Percentiles rank a stretch among this genome's conserved stretches.
These are phyloP conservation scores for Philotrypesis tridentata DNA, from an alignment of 1,140 invertebrate genomes.

Conservation along the genomic window DNA sequence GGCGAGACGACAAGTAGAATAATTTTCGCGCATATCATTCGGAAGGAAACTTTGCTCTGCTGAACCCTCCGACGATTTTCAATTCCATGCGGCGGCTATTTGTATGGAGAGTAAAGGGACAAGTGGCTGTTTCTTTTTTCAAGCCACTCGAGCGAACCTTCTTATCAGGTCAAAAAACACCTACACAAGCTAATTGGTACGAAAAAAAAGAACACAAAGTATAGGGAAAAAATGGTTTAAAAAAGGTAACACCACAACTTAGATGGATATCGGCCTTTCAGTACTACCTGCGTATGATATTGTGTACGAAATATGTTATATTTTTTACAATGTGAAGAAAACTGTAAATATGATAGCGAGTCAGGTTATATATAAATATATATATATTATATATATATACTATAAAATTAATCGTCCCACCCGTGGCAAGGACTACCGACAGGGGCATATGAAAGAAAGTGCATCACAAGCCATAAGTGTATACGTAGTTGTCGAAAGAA, in stretches of 20 bases:
- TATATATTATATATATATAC: slow-evolving; percentile 59
- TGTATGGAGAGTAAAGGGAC: background rate
- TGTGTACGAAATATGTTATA: slow-evolving; percentile 73
- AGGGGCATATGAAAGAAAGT: slow-evolving; percentile 32
- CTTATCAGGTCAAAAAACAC: background rate
- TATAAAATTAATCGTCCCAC: slow-evolving; percentile 58
- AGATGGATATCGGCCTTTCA: slow-evolving; percentile 72
- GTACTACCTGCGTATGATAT: slow-evolving; percentile 72
- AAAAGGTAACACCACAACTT: slow-evolving; percentile 67
- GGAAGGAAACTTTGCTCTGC: slow-evolving; percentile 34
- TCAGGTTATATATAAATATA: slow-evolving; percentile 66
- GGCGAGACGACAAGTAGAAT: slow-evolving; percentile 32
- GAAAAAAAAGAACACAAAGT: background rate
- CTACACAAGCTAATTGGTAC: background rate
- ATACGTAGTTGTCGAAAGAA: slow-evolving; percentile 2
- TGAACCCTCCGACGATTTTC: slow-evolving; percentile 7
- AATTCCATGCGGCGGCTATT: background rate
- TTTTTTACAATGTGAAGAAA: slow-evolving; percentile 73
- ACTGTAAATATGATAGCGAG: slow-evolving; percentile 71
- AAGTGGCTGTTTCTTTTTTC: background rate
- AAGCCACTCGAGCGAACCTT: slow-evolving; percentile 22
- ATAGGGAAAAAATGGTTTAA: slow-evolving; percentile 39
- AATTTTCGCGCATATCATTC: slow-evolving; percentile 44
- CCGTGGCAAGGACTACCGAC: slow-evolving; percentile 54
- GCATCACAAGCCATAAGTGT: background rate